A percentile compares a stretch with the other conserved stretches of the same genome.
phyloP scores from a whole-genome alignment of 2,797 vertebrate species.

The Setipinna tenuifilis region DNA sequence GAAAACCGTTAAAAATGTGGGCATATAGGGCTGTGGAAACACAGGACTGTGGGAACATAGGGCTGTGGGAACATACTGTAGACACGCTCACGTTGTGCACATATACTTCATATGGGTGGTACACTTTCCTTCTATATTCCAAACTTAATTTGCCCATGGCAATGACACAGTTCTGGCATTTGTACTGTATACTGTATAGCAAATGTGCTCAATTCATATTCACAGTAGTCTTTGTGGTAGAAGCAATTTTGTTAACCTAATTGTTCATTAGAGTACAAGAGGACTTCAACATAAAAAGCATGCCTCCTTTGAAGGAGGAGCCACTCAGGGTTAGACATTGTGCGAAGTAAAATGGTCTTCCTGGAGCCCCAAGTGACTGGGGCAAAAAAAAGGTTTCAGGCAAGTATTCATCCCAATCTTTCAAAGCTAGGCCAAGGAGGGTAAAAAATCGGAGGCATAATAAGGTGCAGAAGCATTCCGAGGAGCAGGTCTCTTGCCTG shows the following conservation, averaged over 20 bases:
- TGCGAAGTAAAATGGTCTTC: constrained; percentile 58
- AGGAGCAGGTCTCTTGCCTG: constrained; percentile 50
- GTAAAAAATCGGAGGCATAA: constrained; percentile 61
- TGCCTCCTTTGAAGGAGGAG: constrained; percentile 47
- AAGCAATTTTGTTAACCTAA: constrained; percentile 66
- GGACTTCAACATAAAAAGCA: constrained; percentile 57
- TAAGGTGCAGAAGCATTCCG: constrained; percentile 51
- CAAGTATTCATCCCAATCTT: constrained; percentile 60
- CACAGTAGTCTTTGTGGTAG: constrained; percentile 59
- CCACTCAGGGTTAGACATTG: constrained; percentile 51
- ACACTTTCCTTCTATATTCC: not conserved
- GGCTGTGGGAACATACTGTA: too few species aligned
- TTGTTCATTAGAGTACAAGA: constrained; percentile 61
- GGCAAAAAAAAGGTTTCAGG: constrained; percentile 51
- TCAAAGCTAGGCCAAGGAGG: constrained; percentile 58
- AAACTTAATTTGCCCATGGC: not conserved
- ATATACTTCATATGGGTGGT: not conserved
- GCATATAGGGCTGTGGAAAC: too few species aligned
- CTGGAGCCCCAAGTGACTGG: constrained; percentile 59
- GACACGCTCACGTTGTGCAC: too few species aligned
- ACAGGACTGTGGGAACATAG: too few species aligned
- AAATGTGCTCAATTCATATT: constrained; percentile 53
- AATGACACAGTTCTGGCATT: not conserved
- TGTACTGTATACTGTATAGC: constrained; percentile 1
- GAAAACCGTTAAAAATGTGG: too few species aligned